Evolutionary conservation across 2,888 invertebrate genomes (phyloP).

Genomic region (Dromius quadrimaculatus): DNA sequence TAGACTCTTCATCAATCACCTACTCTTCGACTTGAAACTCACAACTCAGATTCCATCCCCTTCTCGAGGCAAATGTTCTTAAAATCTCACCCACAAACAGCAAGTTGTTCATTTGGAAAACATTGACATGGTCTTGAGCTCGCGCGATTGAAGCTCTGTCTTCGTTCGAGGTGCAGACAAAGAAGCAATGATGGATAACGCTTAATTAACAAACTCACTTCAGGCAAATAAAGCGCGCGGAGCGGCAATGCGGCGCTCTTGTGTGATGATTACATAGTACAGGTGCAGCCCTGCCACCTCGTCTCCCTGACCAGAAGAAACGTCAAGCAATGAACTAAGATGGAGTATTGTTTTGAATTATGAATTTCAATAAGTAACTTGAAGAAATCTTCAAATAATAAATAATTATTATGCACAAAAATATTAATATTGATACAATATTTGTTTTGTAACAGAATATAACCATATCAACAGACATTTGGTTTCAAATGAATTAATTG

Average conservation of each 20-base stretch:
- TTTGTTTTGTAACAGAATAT: too few relatives aligned
- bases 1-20: conserved; percentile 8
- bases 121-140: conserved; percentile 7
- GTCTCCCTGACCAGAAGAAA: background rate
- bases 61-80: background rate
- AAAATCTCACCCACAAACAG: background rate
- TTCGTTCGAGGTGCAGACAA: conserved; percentile 39
- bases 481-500: too few relatives aligned
- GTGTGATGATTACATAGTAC: conserved; percentile 35
- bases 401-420: too few relatives aligned
- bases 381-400: too few relatives aligned
- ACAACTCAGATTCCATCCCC: conserved; percentile 5
- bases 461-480: too few relatives aligned
- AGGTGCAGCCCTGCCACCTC: conserved; percentile 27
- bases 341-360: background rate
- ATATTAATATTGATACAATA: too few relatives aligned
- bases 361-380: too few relatives aligned
- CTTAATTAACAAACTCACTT: conserved; percentile 46
- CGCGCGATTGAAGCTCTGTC: background rate
- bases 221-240: conserved; percentile 24
- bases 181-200: conserved; percentile 45
- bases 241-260: background rate
- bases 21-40: background rate
- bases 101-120: background rate
- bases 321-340: background rate